These are phyloP conservation scores for Dryocosmus kuriphilus DNA, from an alignment of 2,888 invertebrate genomes.

Conservation along the genomic window DNA sequence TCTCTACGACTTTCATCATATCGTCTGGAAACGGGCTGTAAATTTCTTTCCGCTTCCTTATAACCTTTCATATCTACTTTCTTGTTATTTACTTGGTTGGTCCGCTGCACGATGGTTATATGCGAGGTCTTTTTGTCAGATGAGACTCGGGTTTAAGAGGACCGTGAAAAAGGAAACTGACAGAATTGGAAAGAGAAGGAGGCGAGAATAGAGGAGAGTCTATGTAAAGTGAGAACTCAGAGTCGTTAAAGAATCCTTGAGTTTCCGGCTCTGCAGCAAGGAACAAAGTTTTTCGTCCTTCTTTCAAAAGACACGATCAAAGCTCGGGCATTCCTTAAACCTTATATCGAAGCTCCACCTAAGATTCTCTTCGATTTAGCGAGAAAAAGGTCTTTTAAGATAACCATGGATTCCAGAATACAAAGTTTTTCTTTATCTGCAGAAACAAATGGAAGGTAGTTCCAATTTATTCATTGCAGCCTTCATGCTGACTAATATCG, in stretches of 20 bases:
- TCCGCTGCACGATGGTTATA: conserved; percentile 1
- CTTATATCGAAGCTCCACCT: not conserved
- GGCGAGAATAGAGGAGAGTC: not conserved
- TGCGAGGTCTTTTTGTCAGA: not conserved
- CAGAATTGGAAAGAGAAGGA: no score
- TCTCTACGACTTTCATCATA: not conserved
- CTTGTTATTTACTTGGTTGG: conserved; percentile 1
- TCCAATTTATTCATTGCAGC: no score
- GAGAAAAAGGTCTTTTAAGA: not conserved
- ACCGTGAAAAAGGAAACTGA: not conserved
- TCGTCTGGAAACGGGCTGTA: not conserved
- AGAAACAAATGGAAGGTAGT: no score
- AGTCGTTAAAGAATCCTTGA: conserved; percentile 6
- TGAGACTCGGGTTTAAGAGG: not conserved
- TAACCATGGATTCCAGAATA: no score
- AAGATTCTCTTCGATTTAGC: not conserved
- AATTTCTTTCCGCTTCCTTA: not conserved
- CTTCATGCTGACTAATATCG: no score
- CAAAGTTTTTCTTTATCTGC: no score
- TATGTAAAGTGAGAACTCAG: conserved; percentile 13
- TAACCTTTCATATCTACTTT: not conserved
- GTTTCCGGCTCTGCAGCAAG: not conserved
- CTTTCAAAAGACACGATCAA: conserved; percentile 4
- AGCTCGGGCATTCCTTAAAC: not conserved
- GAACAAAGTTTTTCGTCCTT: conserved; percentile 11